Evolutionary conservation across 2,113 vertebrate genomes (phyloP), one percentile per base, ranked within the genome.

Genomic region (Tricholaema leucomelas): DNA sequence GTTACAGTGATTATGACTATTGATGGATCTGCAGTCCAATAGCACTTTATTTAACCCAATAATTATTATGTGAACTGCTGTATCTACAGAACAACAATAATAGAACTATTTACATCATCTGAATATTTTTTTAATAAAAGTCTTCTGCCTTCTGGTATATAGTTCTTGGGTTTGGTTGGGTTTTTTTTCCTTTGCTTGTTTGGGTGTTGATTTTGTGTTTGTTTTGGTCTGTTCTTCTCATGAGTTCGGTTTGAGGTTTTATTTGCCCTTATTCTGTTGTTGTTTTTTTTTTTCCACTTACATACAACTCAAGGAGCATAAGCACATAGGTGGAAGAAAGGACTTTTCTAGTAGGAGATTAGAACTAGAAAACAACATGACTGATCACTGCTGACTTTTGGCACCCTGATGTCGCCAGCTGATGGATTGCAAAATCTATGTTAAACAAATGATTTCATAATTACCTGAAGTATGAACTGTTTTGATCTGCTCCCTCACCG

Each of bases 41-140:
- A 28, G 30, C 33, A 81, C 74, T 82, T 93, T 56, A 93, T 86
- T 95, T 94, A 95, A 76, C 28, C 20, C 30, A 88, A 63, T 74
- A 86, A 67, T 88, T 89, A 91, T 61, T 95, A 38, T 14, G 81
- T 2, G 60, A 82, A 74, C 16, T 46, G 21, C 12, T n/a, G 2
- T 9, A 6, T 12, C 31, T 44, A n/a, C 21, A 82, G 16, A n/a
- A 67, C 31, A 65, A 73, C 12, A 71, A 61, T 42, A 42, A 42
- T 16, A 42, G 73, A 33, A 44, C 19, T 10, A 88, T 36, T 85
- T 90, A 44, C 25, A 84, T 79, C 44, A 25, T 8, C 50, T 92
- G 30, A 61, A 81, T 55, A 28, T 16, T 31, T 55, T 55, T 30
- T 54, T 18, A 58, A 35, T 28, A 25, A 11, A 54, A 28, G 59